phyloP scores from a whole-genome alignment of 2,113 vertebrate species.

The Oceanites oceanicus region DNA sequence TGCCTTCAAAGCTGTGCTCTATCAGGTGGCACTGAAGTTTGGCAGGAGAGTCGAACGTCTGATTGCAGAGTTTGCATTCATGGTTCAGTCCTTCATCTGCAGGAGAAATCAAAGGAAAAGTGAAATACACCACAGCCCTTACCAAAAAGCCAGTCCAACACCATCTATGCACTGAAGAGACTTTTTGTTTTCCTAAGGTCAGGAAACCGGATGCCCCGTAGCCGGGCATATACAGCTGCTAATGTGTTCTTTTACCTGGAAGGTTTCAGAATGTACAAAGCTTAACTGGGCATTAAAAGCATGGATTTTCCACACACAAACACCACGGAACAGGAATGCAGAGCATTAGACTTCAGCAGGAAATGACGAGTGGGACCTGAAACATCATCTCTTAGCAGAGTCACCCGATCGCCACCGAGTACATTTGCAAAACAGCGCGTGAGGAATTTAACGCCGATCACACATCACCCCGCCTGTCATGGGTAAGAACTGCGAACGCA shows the following conservation, averaged over 20 bases:
- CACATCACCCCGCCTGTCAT: background rate
- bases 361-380: background rate
- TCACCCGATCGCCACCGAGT: background rate
- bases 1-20: conserved; percentile 99
- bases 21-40: conserved; percentile 99
- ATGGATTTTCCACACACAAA: background rate
- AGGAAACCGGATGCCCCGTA: background rate
- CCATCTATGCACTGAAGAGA: background rate
- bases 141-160: background rate
- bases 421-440: background rate
- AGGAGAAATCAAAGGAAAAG: conserved; percentile 46
- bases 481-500: background rate
- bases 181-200: background rate
- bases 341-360: background rate
- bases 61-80: conserved; percentile 97
- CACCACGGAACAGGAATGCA: background rate
- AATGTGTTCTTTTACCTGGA: background rate
- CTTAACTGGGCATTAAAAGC: background rate
- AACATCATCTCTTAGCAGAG: background rate
- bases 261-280: background rate
- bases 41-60: conserved; percentile 97
- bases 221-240: background rate
- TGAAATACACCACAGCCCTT: background rate
- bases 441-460: background rate
- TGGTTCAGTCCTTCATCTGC: conserved; percentile 98